These are phyloP conservation scores for Sebastes schlegelii DNA, from an alignment of 2,113 vertebrate species.

Conservation along the genomic window DNA sequence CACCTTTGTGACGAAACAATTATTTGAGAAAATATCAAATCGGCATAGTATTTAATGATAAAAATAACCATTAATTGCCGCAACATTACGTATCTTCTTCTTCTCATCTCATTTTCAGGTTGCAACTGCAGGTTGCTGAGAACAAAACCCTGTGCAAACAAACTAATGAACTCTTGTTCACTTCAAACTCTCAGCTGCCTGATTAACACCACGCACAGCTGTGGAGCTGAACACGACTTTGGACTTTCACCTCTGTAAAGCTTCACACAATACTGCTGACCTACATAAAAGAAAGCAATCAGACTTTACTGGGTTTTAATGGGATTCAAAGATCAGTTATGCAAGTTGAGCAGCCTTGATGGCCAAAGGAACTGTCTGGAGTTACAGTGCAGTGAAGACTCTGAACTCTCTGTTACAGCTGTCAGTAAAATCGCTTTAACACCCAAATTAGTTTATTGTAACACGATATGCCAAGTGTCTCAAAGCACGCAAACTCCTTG, in stretches of 20 bases:
- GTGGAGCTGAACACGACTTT: background rate
- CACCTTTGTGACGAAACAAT: no score
- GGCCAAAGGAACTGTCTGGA: background rate
- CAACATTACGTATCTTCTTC: background rate
- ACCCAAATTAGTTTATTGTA: background rate
- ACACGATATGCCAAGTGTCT: background rate
- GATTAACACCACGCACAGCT: background rate
- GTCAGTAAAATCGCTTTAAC: background rate
- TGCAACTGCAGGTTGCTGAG: background rate
- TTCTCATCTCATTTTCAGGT: background rate
- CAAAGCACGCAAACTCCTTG: background rate
- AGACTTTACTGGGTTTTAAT: conserved; percentile 29
- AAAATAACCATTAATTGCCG: no score
- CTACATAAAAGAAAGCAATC: conserved; percentile 24
- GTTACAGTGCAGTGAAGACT: background rate
- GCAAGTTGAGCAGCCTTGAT: background rate
- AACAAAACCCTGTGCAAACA: background rate
- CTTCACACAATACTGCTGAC: background rate
- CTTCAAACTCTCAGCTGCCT: background rate
- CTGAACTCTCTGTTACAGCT: background rate
- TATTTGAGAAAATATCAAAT: no score
- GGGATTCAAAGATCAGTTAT: conserved; percentile 46
- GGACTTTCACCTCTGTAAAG: conserved; percentile 50
- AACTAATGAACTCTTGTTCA: background rate
- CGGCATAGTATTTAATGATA: no score